Evolutionary conservation across 2,888 invertebrate genomes (phyloP), one percentile per base, ranked within the genome.

Genomic region (Camponotus fellah): DNA sequence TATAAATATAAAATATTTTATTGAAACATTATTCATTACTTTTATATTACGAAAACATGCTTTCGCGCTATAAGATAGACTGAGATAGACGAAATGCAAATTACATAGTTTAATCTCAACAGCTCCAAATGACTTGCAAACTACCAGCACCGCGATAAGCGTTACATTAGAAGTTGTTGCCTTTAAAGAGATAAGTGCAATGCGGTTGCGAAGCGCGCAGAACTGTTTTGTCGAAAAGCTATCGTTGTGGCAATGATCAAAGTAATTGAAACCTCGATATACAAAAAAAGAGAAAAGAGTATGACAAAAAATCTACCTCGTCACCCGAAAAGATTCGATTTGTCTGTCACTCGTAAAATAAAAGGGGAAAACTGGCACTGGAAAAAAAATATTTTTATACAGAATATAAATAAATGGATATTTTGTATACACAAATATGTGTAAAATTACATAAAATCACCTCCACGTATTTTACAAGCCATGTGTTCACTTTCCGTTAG

Each of bases 111-210:
- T 32, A 58, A 40, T 77, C 68, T 77, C 26, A 68, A 43, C 68
- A 37, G 66, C 37, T 77, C 14, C 43, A 69, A 69, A 77, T 77
- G 26, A 10, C 77, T 77, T 32, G 56, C 21, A 9, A 68, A 58
- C 32, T 77, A 56, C 3, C 43, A 32, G 49, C 10, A 26, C n/a
- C 40, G 46, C 53, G 77, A 77, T 56, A 77, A 68, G 32, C 21
- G 26, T 32, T 77, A n/a, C 56, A 68, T 40, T 77, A 68, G 56
- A 68, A 68, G 40, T 56, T 77, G 43, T 26, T 40, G n/a, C 14
- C 56, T 68, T 68, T 56, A 56, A 77, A 77, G 69, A 68, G 56
- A 68, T 77, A 77, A 77, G 26, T 68, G n/a, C 56, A 56, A 5
- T 26, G 53, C 40, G 53, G 26, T 56, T 17, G 56, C n/a, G 5